These are phyloP conservation scores for Gadus chalcogrammus DNA, from an alignment of 2,113 vertebrate genomes.

Conservation along the genomic window DNA sequence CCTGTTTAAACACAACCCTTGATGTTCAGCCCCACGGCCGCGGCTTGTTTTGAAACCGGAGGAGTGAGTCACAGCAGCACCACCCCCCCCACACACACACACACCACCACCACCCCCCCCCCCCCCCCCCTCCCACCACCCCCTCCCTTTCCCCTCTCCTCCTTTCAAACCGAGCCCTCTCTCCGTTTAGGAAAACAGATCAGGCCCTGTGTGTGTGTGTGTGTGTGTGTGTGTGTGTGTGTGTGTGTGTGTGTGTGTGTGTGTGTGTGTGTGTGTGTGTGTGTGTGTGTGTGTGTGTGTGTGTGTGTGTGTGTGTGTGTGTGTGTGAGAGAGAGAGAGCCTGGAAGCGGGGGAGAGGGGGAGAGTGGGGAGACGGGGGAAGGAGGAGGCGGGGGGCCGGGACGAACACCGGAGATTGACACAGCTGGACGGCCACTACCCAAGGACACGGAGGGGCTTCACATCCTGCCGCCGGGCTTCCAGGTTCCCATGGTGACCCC, in stretches of 20 bases:
- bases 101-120: neutral
- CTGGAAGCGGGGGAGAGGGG: slow-evolving; percentile 40
- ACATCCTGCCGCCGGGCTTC: slow-evolving; percentile 63
- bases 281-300: neutral
- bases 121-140: neutral
- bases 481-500: slow-evolving; percentile 63
- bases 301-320: neutral
- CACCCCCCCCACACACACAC: too few relatives aligned
- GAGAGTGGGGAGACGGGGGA: slow-evolving; percentile 55
- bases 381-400: slow-evolving; percentile 25
- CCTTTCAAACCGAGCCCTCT: slow-evolving; percentile 1
- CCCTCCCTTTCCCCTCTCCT: slow-evolving; percentile 12
- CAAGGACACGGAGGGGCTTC: slow-evolving; percentile 44
- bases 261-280: too few relatives aligned
- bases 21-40: slow-evolving; percentile 44
- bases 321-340: neutral
- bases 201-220: slow-evolving; percentile 36
- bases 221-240: too few relatives aligned
- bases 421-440: slow-evolving; percentile 67
- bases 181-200: slow-evolving; percentile 66
- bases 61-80: slow-evolving; percentile 58
- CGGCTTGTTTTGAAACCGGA: slow-evolving; percentile 66
- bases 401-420: slow-evolving; percentile 72
- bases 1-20: slow-evolving; percentile 61
- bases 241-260: too few relatives aligned